These are phyloP conservation scores for Harpagifer antarcticus DNA, from an alignment of 2,797 vertebrate genomes.

Conservation along the genomic window DNA sequence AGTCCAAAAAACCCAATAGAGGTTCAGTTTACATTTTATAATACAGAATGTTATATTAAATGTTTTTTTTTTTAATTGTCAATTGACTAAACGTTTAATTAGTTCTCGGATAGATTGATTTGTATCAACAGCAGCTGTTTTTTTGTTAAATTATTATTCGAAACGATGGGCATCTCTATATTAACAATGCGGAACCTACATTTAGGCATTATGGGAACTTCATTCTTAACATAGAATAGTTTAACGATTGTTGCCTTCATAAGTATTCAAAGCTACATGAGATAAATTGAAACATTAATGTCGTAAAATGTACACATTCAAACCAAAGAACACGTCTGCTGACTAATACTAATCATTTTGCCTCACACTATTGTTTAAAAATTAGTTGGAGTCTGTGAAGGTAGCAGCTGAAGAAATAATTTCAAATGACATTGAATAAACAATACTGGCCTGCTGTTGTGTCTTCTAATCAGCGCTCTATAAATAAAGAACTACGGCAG, in stretches of 20 bases:
- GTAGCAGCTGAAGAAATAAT: conserved; percentile 18
- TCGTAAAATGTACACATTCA: background rate
- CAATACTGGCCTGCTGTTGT: conserved; percentile 15
- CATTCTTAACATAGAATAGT: background rate
- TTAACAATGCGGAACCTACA: too few relatives aligned
- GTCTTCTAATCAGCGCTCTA: too few relatives aligned
- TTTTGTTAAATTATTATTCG: background rate
- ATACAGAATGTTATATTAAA: too few relatives aligned
- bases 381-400: background rate
- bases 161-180: too few relatives aligned
- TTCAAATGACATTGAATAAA: conserved; percentile 37
- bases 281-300: background rate
- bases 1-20: too few relatives aligned
- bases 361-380: conserved; percentile 7
- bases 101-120: background rate
- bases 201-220: too few relatives aligned
- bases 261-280: conserved; percentile 2
- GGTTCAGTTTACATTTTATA: too few relatives aligned
- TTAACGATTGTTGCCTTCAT: background rate
- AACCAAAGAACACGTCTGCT: background rate
- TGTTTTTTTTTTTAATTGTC: too few relatives aligned
- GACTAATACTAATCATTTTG: background rate
- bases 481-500: too few relatives aligned
- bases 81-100: too few relatives aligned
- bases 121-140: background rate